Conservation (phyloP, 2,888 invertebrate genomes). For the Netelia virgata region DNA sequence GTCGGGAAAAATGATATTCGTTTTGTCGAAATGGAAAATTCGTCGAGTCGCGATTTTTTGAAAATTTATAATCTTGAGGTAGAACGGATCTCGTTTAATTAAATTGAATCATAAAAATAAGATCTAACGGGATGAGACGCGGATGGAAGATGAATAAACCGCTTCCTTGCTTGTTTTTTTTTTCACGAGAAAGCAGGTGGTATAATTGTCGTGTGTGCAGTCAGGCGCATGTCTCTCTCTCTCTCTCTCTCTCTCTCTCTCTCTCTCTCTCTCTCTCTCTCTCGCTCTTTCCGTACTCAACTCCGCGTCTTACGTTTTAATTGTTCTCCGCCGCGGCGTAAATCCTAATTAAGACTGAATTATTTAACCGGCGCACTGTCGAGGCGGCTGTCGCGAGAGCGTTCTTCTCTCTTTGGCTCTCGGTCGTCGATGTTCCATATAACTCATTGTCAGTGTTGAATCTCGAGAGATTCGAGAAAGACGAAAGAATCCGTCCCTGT, state of each 20-base stretch:
- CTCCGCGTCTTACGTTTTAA: slow-evolving; percentile 73
- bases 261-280: slow-evolving; percentile 23
- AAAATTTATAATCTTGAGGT: neutral
- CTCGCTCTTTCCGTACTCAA: slow-evolving; percentile 9
- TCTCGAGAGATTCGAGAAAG: neutral
- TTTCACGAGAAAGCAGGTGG: slow-evolving; percentile 46
- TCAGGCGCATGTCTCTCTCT: slow-evolving; percentile 38
- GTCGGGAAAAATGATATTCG: neutral
- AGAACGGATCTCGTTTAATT: neutral
- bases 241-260: neutral
- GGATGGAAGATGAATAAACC: slow-evolving; percentile 40
- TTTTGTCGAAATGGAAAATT: slow-evolving; percentile 16
- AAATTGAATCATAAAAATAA: neutral
- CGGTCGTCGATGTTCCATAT: neutral
- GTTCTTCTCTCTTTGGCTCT: slow-evolving; percentile 2
- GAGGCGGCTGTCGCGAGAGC: slow-evolving; percentile 44
- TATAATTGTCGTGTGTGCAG: slow-evolving; percentile 54
- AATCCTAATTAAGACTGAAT: slow-evolving; percentile 82
- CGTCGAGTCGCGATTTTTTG: neutral
- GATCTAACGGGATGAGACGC: neutral
- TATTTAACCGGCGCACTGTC: slow-evolving; percentile 74
- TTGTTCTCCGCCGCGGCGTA: slow-evolving; percentile 80
- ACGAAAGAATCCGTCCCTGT: neutral
- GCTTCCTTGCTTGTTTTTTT: slow-evolving; percentile 2
- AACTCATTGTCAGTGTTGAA: slow-evolving; percentile 4